Conservation (phyloP, 2,113 vertebrate genomes). For the Chiloscyllium plagiosum region DNA sequence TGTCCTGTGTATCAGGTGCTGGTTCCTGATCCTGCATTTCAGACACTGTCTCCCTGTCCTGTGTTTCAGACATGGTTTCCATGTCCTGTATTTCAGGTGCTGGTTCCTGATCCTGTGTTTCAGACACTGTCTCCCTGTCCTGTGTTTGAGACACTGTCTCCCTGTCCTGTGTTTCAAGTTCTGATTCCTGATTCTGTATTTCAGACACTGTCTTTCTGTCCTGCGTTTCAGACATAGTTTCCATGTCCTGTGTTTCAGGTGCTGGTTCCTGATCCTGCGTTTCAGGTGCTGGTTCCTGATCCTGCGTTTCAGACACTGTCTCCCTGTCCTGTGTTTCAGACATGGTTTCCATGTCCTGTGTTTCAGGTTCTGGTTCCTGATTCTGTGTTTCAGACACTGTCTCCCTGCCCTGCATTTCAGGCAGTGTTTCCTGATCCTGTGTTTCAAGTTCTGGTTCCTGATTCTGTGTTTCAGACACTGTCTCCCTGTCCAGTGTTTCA, state of each 20-base stretch:
- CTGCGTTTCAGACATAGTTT: not conserved
- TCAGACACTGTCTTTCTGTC: not conserved
- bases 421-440: no score
- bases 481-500: not conserved
- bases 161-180: no score
- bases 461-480: not conserved
- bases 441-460: no score
- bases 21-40: no score
- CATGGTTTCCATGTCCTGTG: not conserved
- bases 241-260: not conserved
- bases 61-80: slow-evolving; percentile 31
- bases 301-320: not conserved
- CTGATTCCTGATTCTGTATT: not conserved
- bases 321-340: not conserved
- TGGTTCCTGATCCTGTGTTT: not conserved
- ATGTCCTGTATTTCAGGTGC: not conserved
- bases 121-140: not conserved
- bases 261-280: not conserved
- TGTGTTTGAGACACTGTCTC: no score
- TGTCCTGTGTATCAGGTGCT: accelerated
- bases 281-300: not conserved
- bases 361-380: not conserved
- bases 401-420: not conserved
- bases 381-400: not conserved
- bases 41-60: not conserved